phyloP scores from a whole-genome alignment of 2,888 invertebrate species.

The Erebia aethiops region DNA sequence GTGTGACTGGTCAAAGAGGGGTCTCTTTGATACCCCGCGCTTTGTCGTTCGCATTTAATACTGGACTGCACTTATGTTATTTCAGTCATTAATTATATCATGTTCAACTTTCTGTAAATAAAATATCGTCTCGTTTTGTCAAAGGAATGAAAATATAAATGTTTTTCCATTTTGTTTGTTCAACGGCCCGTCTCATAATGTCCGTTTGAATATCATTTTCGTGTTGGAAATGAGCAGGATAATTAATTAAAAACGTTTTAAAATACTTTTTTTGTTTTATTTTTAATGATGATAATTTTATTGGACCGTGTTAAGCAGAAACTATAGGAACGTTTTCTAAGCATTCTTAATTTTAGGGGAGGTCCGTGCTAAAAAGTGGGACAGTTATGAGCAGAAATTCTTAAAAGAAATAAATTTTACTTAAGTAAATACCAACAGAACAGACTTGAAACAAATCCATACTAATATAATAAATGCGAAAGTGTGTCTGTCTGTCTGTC shows the following conservation, averaged over 20 bases:
- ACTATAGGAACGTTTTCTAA: too few species aligned
- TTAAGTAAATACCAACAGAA: neutral
- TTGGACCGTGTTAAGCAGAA: neutral
- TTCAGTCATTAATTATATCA: conserved; percentile 40
- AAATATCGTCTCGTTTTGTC: conserved; percentile 24
- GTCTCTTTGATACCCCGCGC: conserved; percentile 56
- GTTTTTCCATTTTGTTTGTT: conserved; percentile 25
- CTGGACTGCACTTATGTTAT: conserved; percentile 38
- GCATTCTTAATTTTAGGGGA: too few species aligned
- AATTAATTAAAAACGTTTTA: conserved; percentile 18
- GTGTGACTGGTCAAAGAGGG: conserved; percentile 65
- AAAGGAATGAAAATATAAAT: conserved; percentile 27
- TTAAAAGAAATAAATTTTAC: too few species aligned
- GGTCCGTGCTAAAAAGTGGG: too few species aligned
- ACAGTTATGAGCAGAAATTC: too few species aligned
- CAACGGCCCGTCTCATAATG: conserved; percentile 16
- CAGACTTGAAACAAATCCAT: neutral
- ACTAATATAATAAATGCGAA: too few species aligned
- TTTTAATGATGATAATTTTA: neutral
- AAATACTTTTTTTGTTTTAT: conserved; percentile 2
- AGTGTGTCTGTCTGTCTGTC: too few species aligned
- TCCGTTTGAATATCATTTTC: conserved; percentile 19
- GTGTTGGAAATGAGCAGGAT: conserved; percentile 6
- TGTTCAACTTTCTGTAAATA: conserved; percentile 35
- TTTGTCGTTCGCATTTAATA: conserved; percentile 44